Conservation (phyloP, 23 tunicate genomes). For the Ciona savignyi region DNA sequence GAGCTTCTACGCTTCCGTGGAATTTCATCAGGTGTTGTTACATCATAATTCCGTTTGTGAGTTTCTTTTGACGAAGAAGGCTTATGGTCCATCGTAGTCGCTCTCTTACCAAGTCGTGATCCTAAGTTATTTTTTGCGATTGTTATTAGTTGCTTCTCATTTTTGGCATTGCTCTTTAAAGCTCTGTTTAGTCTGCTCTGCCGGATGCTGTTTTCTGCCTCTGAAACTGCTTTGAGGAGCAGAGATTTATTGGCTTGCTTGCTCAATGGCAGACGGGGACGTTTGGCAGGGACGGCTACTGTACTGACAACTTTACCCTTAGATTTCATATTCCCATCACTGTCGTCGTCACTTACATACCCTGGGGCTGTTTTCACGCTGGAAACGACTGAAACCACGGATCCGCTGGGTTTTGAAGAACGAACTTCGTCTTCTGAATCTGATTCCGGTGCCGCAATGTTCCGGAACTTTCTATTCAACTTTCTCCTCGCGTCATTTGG, state of each 20-base stretch:
- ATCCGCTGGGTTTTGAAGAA: neutral
- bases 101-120: neutral
- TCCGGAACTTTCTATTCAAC: neutral
- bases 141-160: neutral
- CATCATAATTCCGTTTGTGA: too few species aligned
- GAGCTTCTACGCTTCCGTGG: too few species aligned
- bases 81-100: too few species aligned
- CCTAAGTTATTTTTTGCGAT: neutral
- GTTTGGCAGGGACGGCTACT: slow-evolving; percentile 39
- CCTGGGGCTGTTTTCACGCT: neutral
- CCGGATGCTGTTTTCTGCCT: slow-evolving; percentile 60
- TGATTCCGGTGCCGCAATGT: neutral
- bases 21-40: too few species aligned
- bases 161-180: neutral
- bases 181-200: neutral
- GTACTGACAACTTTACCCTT: slow-evolving; percentile 36
- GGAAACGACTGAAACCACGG: neutral
- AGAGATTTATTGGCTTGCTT: slow-evolving; percentile 73
- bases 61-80: too few species aligned
- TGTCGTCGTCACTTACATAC: slow-evolving; percentile 60
- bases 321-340: slow-evolving; percentile 24
- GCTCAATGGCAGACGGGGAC: slow-evolving; percentile 39
- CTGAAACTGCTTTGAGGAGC: slow-evolving; percentile 78
- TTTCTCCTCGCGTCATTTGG: neutral
- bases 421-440: neutral